Conservation (phyloP, 2,113 vertebrate species). For the Corapipo altera region DNA sequence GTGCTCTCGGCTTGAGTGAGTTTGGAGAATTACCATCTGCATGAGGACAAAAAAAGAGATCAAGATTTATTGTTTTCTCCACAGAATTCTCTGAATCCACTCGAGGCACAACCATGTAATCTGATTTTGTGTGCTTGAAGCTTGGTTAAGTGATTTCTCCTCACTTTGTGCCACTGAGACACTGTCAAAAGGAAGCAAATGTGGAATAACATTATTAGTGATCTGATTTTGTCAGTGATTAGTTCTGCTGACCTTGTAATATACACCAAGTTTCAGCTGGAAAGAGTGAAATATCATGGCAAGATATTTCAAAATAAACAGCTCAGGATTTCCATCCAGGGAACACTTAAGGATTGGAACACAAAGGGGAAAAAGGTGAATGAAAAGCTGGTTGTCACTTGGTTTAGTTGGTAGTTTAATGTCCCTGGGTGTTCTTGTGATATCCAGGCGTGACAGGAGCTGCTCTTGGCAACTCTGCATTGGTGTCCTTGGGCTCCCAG, state of each 20-base stretch:
- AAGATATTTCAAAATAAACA: neutral
- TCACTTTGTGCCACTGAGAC: neutral
- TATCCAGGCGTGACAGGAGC: neutral
- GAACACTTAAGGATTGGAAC: neutral
- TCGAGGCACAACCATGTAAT: neutral
- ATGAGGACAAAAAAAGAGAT: neutral
- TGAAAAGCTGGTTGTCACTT: neutral
- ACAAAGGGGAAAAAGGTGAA: neutral
- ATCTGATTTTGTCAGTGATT: neutral
- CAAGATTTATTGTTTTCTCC: neutral
- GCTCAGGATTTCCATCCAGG: neutral
- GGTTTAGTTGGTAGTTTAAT: neutral
- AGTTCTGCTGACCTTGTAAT: neutral
- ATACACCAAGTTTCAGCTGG: neutral
- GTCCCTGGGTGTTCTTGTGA: neutral
- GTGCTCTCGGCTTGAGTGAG: neutral
- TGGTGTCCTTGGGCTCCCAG: neutral
- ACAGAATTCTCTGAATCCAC: neutral
- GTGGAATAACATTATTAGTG: neutral
- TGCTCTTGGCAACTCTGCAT: neutral
- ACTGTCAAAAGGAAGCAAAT: neutral
- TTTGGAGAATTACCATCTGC: neutral
- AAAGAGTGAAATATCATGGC: neutral
- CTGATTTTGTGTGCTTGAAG: neutral
- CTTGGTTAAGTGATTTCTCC: neutral